phyloP scores from a whole-genome alignment of 1,140 invertebrate species.

The Ectropis grisescens region DNA sequence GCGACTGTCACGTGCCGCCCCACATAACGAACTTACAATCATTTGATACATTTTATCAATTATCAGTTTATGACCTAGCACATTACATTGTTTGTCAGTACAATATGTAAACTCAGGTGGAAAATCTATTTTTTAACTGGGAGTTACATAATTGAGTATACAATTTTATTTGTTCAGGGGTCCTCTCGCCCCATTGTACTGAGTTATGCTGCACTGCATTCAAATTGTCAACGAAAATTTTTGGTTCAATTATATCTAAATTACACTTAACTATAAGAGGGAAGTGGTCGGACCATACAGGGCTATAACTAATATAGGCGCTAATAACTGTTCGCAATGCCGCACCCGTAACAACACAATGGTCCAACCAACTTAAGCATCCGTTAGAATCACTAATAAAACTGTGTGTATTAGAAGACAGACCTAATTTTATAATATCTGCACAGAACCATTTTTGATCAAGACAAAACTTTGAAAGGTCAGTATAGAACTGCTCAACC shows the following conservation, averaged over 20 bases:
- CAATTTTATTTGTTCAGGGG: neutral
- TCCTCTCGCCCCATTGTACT: neutral
- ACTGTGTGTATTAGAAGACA: neutral
- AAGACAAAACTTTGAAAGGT: no score
- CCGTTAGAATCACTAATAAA: conserved; percentile 3
- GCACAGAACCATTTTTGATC: conserved; percentile 7
- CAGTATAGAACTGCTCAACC: no score
- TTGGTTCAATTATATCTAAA: neutral
- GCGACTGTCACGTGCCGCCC: neutral
- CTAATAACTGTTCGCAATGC: neutral
- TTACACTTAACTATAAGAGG: neutral
- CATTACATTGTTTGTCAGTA: neutral
- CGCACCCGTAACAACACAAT: neutral
- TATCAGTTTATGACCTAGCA: neutral
- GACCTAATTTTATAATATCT: conserved; percentile 1
- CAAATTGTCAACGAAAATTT: neutral
- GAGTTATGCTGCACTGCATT: neutral
- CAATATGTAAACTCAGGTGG: neutral
- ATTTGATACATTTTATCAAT: neutral
- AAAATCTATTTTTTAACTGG: neutral
- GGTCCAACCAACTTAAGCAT: neutral
- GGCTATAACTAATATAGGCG: neutral
- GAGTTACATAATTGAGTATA: neutral
- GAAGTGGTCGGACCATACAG: neutral
- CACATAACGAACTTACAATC: neutral